Conservation (phyloP, 2,113 vertebrate genomes). For the Trematomus loennbergii region DNA sequence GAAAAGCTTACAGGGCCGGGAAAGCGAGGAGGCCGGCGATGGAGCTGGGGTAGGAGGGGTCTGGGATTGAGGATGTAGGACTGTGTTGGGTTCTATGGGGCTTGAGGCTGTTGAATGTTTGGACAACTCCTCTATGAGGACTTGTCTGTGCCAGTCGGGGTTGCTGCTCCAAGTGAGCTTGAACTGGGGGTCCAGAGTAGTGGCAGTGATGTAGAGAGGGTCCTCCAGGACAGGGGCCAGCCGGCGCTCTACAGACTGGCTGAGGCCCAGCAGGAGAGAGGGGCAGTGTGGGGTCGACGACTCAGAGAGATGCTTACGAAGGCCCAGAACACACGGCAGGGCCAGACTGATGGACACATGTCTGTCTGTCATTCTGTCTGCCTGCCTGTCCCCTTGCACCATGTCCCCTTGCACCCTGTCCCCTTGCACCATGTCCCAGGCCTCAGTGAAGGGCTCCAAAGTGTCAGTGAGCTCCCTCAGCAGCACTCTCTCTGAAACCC, state of each 20-base stretch:
- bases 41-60: slow-evolving; percentile 66
- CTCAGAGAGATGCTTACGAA: slow-evolving; percentile 86
- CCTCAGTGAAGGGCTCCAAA: slow-evolving; percentile 85
- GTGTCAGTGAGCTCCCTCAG: slow-evolving; percentile 83
- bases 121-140: slow-evolving; percentile 82
- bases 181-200: slow-evolving; percentile 86
- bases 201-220: slow-evolving; percentile 84
- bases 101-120: slow-evolving; percentile 76
- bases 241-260: slow-evolving; percentile 79
- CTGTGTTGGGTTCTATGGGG: slow-evolving; percentile 69
- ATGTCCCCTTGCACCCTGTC: slow-evolving; percentile 85
- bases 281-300: slow-evolving; percentile 79
- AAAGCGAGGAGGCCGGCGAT: slow-evolving; percentile 74
- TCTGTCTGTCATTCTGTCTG: slow-evolving; percentile 73
- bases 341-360: slow-evolving; percentile 85
- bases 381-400: slow-evolving; percentile 80
- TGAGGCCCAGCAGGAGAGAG: slow-evolving; percentile 74
- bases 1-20: slow-evolving; percentile 85
- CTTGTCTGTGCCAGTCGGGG: slow-evolving; percentile 85
- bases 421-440: slow-evolving; percentile 85
- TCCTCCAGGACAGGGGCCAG: slow-evolving; percentile 83
- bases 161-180: slow-evolving; percentile 88
- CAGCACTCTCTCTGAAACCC: slow-evolving; percentile 73
- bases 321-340: slow-evolving; percentile 84
- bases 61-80: slow-evolving; percentile 71